phyloP scores from a whole-genome alignment of 2,113 vertebrate species.

The Ctenomys sociabilis region DNA sequence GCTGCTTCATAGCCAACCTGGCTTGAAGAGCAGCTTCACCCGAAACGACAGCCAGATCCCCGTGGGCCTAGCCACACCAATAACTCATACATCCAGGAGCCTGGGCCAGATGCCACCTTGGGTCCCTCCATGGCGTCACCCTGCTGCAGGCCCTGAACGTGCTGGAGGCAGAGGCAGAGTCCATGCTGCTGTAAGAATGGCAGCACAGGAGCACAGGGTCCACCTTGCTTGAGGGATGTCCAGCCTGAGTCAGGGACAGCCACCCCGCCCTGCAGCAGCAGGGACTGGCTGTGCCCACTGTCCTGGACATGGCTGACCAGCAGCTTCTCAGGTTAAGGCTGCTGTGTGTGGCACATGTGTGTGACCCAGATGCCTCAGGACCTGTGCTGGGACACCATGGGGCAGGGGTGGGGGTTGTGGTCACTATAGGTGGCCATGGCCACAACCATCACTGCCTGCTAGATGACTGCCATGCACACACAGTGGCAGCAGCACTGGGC shows the following conservation, averaged over 20 bases:
- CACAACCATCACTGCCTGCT: neutral
- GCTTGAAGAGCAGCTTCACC: neutral
- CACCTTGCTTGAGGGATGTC: neutral
- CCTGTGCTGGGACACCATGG: neutral
- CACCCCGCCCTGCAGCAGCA: neutral
- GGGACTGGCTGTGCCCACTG: too few relatives aligned
- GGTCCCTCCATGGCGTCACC: neutral
- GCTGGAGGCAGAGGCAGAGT: neutral
- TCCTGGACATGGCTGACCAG: too few relatives aligned
- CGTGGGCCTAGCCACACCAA: neutral
- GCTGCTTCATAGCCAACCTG: fast-evolving
- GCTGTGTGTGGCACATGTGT: too few relatives aligned
- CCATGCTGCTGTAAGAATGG: neutral
- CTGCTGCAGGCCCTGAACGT: neutral
- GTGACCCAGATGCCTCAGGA: neutral
- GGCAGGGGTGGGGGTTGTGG: neutral
- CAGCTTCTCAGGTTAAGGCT: neutral
- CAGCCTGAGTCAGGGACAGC: neutral
- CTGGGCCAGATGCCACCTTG: neutral
- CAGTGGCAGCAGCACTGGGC: neutral
- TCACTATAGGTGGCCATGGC: fast-evolving
- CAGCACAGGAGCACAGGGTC: neutral
- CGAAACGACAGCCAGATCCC: neutral
- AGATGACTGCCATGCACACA: fast-evolving
- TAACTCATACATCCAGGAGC: neutral